These are phyloP conservation scores for Spinus olivaceus DNA, from an alignment of 2,797 vertebrate species.

Conservation along the genomic window DNA sequence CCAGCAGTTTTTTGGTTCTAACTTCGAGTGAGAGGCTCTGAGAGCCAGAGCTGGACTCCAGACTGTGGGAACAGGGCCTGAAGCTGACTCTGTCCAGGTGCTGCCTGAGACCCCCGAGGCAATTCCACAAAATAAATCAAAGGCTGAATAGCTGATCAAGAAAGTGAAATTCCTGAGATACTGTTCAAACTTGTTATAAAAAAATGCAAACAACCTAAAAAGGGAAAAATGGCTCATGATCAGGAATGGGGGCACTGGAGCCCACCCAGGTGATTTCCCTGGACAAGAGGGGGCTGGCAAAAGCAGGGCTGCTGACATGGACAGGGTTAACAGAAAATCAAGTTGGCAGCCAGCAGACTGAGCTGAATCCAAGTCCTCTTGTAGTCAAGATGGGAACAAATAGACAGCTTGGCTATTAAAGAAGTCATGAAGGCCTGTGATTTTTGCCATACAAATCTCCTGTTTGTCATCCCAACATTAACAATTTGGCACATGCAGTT, in stretches of 20 bases:
- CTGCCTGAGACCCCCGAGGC: neutral
- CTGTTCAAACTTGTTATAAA: neutral
- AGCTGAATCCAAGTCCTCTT: neutral
- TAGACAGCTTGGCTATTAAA: neutral
- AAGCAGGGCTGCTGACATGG: neutral
- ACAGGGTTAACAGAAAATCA: neutral
- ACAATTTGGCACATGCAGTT: neutral
- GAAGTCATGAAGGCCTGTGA: accelerated
- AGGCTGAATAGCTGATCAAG: neutral
- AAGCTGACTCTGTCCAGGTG: neutral
- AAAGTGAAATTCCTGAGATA: neutral
- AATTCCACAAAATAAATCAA: neutral
- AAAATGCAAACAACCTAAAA: neutral
- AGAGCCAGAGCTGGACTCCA: neutral
- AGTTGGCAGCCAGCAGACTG: neutral
- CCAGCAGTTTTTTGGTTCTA: neutral
- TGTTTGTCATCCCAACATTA: neutral
- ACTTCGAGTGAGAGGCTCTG: neutral
- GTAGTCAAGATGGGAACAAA: neutral
- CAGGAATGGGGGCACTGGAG: neutral
- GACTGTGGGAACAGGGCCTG: accelerated
- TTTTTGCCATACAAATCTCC: neutral
- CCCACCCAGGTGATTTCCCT: accelerated
- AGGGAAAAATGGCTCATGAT: neutral
- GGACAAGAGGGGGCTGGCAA: neutral